A percentile compares a stretch with the other conserved stretches of the same genome.
Evolutionary conservation across 92 coral and sea anemone species (phyloP).

Genomic region (Paragorgia papillata): DNA sequence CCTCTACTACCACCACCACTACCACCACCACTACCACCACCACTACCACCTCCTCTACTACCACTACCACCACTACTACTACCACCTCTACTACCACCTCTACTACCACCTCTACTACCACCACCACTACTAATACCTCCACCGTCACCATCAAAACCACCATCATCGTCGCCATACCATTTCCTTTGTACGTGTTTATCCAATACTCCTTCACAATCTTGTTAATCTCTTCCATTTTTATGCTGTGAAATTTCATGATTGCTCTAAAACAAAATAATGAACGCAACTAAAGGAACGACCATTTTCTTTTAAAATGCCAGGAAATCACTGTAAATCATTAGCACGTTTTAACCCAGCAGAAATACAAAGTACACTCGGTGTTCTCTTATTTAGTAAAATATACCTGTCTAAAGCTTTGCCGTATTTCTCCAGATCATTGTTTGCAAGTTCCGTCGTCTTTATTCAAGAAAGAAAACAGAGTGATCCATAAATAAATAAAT

Average conservation of each 20-base stretch:
- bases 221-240: constrained; percentile 95
- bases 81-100: no score
- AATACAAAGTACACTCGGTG: background rate
- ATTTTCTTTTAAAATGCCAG: background rate
- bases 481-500: no score
- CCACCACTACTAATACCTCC: no score
- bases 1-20: no score
- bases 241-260: constrained; percentile 88
- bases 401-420: constrained; percentile 95
- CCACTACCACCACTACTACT: no score
- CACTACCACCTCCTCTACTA: no score
- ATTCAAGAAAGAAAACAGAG: no score
- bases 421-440: constrained; percentile 85
- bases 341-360: background rate
- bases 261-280: constrained; percentile 57
- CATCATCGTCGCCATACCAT: constrained; percentile 54
- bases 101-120: no score
- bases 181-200: constrained; percentile 97
- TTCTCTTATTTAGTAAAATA: background rate
- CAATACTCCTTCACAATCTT: constrained; percentile 96
- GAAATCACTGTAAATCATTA: no score
- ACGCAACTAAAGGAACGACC: background rate
- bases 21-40: no score
- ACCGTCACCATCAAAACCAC: no score
- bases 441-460: constrained; percentile 95